A percentile compares a stretch with the other conserved stretches of the same genome.
These are phyloP conservation scores for Indicator indicator DNA, from an alignment of 2,113 vertebrate genomes.

Conservation along the genomic window DNA sequence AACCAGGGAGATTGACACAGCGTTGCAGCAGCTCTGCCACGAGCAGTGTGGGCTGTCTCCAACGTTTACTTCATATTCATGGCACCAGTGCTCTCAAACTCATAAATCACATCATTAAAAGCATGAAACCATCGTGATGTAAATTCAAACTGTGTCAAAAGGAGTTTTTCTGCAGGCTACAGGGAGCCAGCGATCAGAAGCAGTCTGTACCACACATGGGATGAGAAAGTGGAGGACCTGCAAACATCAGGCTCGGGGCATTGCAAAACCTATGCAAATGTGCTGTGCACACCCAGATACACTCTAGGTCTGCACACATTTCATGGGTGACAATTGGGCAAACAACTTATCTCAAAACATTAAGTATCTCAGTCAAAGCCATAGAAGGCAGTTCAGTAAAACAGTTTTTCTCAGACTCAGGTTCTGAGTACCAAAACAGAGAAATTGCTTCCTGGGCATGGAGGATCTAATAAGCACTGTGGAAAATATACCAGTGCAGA, in stretches of 20 bases:
- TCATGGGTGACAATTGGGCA: not conserved
- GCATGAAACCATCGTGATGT: not conserved
- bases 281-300: not conserved
- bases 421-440: not conserved
- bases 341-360: not conserved
- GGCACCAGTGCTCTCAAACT: not conserved
- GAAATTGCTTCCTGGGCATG: not conserved
- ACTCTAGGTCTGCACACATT: not conserved
- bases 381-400: not conserved
- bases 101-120: not conserved
- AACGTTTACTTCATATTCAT: not conserved
- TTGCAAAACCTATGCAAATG: not conserved
- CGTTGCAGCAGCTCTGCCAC: not conserved
- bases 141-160: not conserved
- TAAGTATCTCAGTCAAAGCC: not conserved
- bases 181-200: fast-evolving
- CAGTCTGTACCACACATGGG: not conserved
- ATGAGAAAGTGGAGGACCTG: not conserved
- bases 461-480: not conserved
- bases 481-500: not conserved
- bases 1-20: not conserved
- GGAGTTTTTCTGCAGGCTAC: not conserved
- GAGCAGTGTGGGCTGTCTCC: not conserved
- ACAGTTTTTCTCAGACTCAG: not conserved
- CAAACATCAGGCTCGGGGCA: not conserved